Evolutionary conservation across 2,888 invertebrate species (phyloP), one percentile per base, ranked within the genome.

Genomic region (Callyntrura guangdongensis): DNA sequence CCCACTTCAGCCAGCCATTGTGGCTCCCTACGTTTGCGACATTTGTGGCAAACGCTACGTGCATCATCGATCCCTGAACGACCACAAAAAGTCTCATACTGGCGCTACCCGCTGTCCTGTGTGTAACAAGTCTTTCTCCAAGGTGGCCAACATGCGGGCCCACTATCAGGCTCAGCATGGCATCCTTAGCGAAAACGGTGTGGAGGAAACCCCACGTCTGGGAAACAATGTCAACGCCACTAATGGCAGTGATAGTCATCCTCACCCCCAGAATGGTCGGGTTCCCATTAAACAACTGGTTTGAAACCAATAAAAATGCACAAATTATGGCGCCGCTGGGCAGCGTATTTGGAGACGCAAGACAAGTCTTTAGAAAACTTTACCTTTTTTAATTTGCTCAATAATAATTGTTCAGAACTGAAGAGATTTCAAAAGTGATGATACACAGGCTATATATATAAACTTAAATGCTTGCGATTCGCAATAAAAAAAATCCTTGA

Each of bases 91-190:
- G 69, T 89, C 89, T 3, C 93, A 93, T 69, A 91, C 92, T 11
- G 93, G 93, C 17, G 93, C 91, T 11, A 93, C 93, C 6, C 77
- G 84, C 4, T 93, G 93, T 81, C 91, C 92, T 9, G 81, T 91
- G 11, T 93, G 93, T 67, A 69, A 91, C 22, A 92, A 91, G 81
- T 86, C 92, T 81, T 93, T 93, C 85, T 90, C 86, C 6, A 92
- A 93, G 77, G 92, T 92, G 17, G 92, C 92, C 56, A 92, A 92
- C 79, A 89, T 93, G 90, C 59, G 92, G 84, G 92, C 92, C 22
- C 93, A 93, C 81, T 90, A 89, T 53, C 64, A 79, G 9, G 92
- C 92, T 20, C 92, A 92, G 20, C 92, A 92, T 77, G 74, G 74
- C 56, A 45, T 45, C 20, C 45, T 82, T 14, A 82, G 72, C 12